Base-by-base conservation (phyloP, 1,140 invertebrate species). In the Cylas formicarius region DNA sequence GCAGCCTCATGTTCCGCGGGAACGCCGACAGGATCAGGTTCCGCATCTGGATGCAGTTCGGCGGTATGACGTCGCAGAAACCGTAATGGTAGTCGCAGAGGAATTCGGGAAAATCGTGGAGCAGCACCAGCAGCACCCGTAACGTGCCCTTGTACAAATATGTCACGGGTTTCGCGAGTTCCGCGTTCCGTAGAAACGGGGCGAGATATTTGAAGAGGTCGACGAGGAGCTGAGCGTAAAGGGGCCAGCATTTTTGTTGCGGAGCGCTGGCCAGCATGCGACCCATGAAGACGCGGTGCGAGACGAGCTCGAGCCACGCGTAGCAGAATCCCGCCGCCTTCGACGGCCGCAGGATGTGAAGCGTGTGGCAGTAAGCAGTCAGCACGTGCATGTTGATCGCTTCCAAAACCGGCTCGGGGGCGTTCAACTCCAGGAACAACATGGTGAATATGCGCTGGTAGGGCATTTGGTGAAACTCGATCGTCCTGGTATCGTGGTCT, bases 91-190 rank as follows among this genome's bases (percentile, higher is more conserved):
- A 99, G 61, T 99, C 96, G 63, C 94, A 97, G 16, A 99, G 73
- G 62, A 99, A 97, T 66, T 99, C 97, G 0, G 97, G 97, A 67
- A 99, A 99, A 67, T 99, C 97, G 61, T 99, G 95, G 2, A 99
- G 73, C 9, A 99, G 71, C 0, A 99, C 92, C 9, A 99, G 67
- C n/a, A 99, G 70, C 1, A 99, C 90, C 44, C 95, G 77, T 5
- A 99, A 70, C 3, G 93, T 97, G 31, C 95, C 96, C 71, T 95
- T 96, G 70, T 99, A 99, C 2, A 99, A 68, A 29, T 87, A 72
- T 51, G 90, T 88, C 2, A 97, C 88, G 0, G 94, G 87, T 57
- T 94, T 88, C 1, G 89, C 86, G 3, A 99, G 73, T 60, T 97
- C 91, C 0, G 95, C 92, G 69, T 98, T 99, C 23, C 95, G 77